Percentiles rank a stretch among this genome's conserved stretches.
Conservation (phyloP, 2,888 invertebrate species). For the Anaspis maculata region DNA sequence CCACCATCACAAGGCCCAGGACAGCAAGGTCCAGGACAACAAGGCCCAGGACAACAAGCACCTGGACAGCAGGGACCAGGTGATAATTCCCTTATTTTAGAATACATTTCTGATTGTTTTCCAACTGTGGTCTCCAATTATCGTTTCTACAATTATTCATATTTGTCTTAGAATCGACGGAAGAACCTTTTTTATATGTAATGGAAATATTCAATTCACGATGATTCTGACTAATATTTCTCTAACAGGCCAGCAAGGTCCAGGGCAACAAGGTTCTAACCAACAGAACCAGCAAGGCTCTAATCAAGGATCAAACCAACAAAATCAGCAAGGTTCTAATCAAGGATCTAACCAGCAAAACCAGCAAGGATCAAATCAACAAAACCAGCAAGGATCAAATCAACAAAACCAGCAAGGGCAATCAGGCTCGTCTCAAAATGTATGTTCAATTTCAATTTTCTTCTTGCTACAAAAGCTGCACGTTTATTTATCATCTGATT, state of each 20-base stretch:
- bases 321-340: constrained; percentile 1
- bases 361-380: background rate
- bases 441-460: no score
- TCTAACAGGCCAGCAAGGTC: constrained; percentile 10
- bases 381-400: constrained; percentile 6
- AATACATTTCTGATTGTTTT: no score
- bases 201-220: no score
- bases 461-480: no score
- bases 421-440: no score
- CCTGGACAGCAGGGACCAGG: constrained; percentile 13
- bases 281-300: constrained; percentile 5
- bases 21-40: constrained; percentile 14
- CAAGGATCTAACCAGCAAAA: constrained; percentile 9
- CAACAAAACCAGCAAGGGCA: constrained; percentile 11
- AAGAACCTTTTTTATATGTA: no score
- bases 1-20: constrained; percentile 1
- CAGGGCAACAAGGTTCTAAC: constrained; percentile 15
- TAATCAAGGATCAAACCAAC: constrained; percentile 12
- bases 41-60: constrained; percentile 11
- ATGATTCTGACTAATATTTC: no score
- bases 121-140: no score
- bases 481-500: no score
- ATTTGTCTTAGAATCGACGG: no score
- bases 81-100: no score
- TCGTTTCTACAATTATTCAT: no score